These are phyloP conservation scores for Sebastes hubbsi DNA, from an alignment of 2,797 vertebrate species.

Conservation along the genomic window DNA sequence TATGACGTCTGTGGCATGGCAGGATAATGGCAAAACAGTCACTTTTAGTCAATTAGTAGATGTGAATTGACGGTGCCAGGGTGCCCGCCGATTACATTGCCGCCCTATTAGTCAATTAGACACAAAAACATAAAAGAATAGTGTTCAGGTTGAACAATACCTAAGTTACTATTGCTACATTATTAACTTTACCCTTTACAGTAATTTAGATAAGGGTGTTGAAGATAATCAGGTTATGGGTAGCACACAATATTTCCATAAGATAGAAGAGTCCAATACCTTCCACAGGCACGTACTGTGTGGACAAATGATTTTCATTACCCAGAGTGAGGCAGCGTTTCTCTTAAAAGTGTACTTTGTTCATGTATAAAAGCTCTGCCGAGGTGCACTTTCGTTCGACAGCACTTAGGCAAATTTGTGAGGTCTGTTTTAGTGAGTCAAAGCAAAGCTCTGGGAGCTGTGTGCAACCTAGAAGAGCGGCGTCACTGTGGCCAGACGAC, in stretches of 20 bases:
- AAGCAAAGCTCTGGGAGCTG: not conserved
- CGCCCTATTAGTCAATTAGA: too few species aligned
- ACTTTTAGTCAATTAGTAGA: too few species aligned
- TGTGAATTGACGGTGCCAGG: too few species aligned
- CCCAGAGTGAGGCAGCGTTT: not conserved
- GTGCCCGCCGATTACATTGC: too few species aligned
- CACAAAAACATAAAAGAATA: too few species aligned
- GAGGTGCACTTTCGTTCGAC: not conserved
- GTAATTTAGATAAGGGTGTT: constrained; percentile 11
- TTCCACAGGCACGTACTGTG: not conserved
- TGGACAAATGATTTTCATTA: not conserved
- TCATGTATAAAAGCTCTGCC: not conserved
- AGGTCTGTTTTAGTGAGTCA: constrained; percentile 28
- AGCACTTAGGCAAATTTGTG: not conserved
- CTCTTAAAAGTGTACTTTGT: not conserved
- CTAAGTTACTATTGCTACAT: not conserved
- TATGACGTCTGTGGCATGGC: too few species aligned
- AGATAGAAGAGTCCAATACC: not conserved
- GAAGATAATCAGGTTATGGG: not conserved
- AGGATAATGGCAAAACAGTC: too few species aligned
- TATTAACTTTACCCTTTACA: not conserved
- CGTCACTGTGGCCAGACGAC: constrained; percentile 56
- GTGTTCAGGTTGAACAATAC: too few species aligned
- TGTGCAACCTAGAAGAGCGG: constrained; percentile 22
- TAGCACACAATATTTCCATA: not conserved